phyloP scores from a whole-genome alignment of 1,140 invertebrate species.

The Palaemon carinicauda region DNA sequence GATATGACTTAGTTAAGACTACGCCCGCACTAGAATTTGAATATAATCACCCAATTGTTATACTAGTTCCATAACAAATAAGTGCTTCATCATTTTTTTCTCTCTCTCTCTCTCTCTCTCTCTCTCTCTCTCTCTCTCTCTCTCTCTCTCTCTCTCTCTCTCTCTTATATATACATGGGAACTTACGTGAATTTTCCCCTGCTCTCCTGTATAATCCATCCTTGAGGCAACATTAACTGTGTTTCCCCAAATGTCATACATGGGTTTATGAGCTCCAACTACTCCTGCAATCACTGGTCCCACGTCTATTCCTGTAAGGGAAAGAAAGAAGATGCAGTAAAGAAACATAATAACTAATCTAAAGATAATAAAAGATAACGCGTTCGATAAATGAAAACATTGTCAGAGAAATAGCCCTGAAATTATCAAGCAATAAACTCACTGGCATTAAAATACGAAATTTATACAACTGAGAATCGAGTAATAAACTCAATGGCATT shows the following conservation, averaged over 20 bases:
- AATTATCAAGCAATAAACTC: neutral
- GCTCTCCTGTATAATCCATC: constrained; percentile 85
- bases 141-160: neutral
- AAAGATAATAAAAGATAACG: no score
- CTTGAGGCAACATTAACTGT: constrained; percentile 93
- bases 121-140: neutral
- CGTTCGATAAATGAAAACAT: no score
- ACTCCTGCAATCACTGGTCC: constrained; percentile 90
- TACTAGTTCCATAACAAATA: no score
- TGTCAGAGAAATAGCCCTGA: neutral
- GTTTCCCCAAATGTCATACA: constrained; percentile 83
- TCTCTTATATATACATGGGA: neutral
- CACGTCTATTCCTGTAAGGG: constrained; percentile 70
- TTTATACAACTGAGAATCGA: no score
- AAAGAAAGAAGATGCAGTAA: neutral
- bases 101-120: no score
- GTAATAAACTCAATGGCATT: no score
- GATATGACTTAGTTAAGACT: no score
- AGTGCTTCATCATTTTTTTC: no score
- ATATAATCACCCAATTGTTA: no score
- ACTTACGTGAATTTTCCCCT: constrained; percentile 80
- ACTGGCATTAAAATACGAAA: no score
- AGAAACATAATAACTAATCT: no score
- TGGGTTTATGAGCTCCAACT: constrained; percentile 86
- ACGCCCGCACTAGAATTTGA: no score